Evolutionary conservation across 2,888 invertebrate genomes (phyloP), one percentile per base, ranked within the genome.

Genomic region (Scelioninae gen. 1): DNA sequence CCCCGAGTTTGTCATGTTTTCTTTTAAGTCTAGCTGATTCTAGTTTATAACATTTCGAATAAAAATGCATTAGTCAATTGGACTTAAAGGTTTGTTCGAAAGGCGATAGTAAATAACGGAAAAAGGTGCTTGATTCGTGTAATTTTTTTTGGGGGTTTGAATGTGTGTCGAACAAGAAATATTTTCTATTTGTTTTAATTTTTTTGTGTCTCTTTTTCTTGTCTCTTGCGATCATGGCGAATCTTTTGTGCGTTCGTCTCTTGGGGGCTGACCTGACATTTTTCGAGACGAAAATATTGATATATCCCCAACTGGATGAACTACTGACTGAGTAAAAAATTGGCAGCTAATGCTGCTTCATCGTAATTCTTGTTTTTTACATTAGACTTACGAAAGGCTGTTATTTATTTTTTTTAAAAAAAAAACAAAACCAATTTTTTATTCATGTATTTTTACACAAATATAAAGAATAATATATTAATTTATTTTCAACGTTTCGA

Each of bases 201-300:
- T 7, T 47, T 11, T 0, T 47, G 7, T 47, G 4, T 47, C 45
- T 49, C 63, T 16, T 43, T 43, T 13, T 53, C 34, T 7, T 32
- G 31, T 40, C 29, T 47, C 29, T 40, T 51, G 40, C 74, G 45
- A 51, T 40, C 62, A 40, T n/a, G 55, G 53, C 60, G 60, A 13
- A 55, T 66, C 72, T 62, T 74, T 69, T 63, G 65, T 45, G 29
- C 71, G 77, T 75, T 72, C 80, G 75, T 82, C 86, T 85, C 84
- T 34, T 13, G 88, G 80, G 87, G 85, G 85, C 87, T 88, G 90
- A 90, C 88, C 90, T 83, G 87, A 88, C 89, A 86, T 88, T 89
- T 88, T 87, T 86, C 87, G 81, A 60, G 79, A 78, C 82, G 81
- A 85, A 84, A 87, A 89, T 88, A 90, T 88, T 86, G 89, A 90